Evolutionary conservation across 2,113 vertebrate genomes (phyloP).

Genomic region (Sceloporus tristichus): DNA sequence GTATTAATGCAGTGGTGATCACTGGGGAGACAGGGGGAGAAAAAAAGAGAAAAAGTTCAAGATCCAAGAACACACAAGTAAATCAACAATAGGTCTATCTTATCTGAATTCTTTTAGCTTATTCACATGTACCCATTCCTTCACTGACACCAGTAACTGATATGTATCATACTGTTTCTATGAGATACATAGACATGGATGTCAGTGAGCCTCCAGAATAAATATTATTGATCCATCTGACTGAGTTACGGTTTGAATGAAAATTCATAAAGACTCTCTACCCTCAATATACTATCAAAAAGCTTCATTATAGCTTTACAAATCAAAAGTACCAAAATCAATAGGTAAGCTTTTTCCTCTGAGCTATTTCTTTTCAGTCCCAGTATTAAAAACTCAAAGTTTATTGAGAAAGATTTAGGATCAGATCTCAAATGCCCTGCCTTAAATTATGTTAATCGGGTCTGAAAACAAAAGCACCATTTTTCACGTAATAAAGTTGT

Average conservation of each 20-base stretch:
- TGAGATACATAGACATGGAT: neutral
- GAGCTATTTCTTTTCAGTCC: constrained; percentile 8
- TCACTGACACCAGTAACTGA: neutral
- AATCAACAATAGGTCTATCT: neutral
- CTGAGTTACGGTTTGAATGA: neutral
- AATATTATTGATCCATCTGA: neutral
- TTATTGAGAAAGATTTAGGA: constrained; percentile 16
- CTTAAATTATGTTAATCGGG: constrained; percentile 25
- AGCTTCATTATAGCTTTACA: constrained; percentile 13
- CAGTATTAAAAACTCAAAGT: constrained; percentile 10
- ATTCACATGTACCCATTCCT: neutral
- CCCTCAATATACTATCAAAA: neutral
- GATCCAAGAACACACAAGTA: neutral
- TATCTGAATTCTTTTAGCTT: neutral
- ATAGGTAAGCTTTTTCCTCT: constrained; percentile 11
- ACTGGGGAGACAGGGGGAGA: neutral
- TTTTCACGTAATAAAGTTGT: neutral
- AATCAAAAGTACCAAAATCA: neutral
- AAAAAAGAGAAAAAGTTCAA: neutral
- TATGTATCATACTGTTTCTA: neutral
- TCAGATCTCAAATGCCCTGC: neutral
- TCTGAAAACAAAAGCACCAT: constrained; percentile 7
- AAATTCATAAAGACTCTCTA: neutral
- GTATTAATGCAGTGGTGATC: too few species aligned
- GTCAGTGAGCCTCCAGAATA: neutral